These are phyloP conservation scores for Xylota segnis DNA, from an alignment of 2,888 invertebrate species.

Conservation along the genomic window DNA sequence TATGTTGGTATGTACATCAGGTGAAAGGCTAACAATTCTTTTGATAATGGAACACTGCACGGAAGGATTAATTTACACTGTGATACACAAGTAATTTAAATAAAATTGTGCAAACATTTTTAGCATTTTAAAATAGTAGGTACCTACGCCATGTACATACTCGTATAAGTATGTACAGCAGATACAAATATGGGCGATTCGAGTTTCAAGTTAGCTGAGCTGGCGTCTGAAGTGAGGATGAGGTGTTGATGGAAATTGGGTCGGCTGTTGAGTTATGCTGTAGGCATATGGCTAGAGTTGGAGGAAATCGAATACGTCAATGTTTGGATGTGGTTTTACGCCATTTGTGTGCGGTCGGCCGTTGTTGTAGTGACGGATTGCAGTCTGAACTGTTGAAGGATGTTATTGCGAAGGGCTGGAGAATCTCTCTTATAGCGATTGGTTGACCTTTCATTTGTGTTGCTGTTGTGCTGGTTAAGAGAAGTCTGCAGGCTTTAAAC, in stretches of 20 bases:
- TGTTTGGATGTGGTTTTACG: conserved; percentile 35
- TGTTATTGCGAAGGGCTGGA: not conserved
- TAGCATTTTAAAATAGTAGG: conserved; percentile 23
- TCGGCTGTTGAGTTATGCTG: conserved; percentile 13
- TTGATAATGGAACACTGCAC: conserved; percentile 61
- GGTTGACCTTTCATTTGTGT: not conserved
- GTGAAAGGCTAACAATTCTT: conserved; percentile 65
- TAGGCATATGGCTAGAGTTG: not conserved
- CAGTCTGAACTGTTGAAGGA: not conserved
- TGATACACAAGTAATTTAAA: conserved; percentile 23
- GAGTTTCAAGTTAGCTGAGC: conserved; percentile 37
- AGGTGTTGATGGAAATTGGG: conserved; percentile 43
- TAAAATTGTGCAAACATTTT: conserved; percentile 24
- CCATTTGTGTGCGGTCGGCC: conserved; percentile 28
- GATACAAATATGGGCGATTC: conserved; percentile 13
- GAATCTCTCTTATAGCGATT: not conserved
- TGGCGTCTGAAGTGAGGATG: conserved; percentile 11
- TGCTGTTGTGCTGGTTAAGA: not conserved
- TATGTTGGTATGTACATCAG: conserved; percentile 18
- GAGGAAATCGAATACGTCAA: conserved; percentile 46
- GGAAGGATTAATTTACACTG: conserved; percentile 67
- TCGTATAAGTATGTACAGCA: too few relatives aligned
- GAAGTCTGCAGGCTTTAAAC: not conserved
- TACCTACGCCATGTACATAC: not conserved
- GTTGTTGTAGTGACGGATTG: conserved; percentile 11